Percentiles rank a stretch among this genome's conserved stretches.
These are phyloP conservation scores for Hirtodrosophila confusa DNA, from an alignment of 2,888 invertebrate genomes.

Conservation along the genomic window DNA sequence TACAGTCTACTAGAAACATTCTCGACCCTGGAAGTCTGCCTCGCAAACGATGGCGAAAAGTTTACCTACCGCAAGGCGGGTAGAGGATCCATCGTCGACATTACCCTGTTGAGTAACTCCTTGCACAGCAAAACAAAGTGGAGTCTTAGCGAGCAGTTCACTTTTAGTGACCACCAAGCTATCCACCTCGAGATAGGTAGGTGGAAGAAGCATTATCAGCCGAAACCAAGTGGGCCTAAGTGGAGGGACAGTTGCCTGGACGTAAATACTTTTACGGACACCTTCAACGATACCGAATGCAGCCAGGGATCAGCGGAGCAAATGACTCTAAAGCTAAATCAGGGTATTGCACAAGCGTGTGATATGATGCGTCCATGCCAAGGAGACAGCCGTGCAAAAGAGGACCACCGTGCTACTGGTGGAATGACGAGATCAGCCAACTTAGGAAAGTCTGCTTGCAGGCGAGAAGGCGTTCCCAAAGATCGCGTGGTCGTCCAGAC, in stretches of 20 bases:
- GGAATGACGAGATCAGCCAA: background rate
- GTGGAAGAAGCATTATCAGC: background rate
- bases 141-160: background rate
- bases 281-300: background rate
- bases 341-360: too few species aligned
- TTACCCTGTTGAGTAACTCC: background rate
- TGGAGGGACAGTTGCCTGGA: background rate
- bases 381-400: background rate
- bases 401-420: background rate
- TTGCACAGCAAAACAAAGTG: background rate
- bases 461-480: background rate
- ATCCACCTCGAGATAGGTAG: background rate
- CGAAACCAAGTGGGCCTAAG: background rate
- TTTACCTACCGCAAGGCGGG: too few species aligned
- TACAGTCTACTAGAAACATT: too few species aligned
- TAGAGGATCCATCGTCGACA: too few species aligned
- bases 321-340: too few species aligned
- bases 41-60: too few species aligned
- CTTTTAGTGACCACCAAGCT: background rate
- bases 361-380: too few species aligned
- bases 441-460: background rate
- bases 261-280: background rate
- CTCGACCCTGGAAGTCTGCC: too few species aligned
- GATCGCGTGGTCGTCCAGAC: background rate
- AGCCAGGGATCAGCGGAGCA: too few species aligned